Base-by-base conservation (phyloP, 2,797 vertebrate genomes). In the Squalus acanthias region DNA sequence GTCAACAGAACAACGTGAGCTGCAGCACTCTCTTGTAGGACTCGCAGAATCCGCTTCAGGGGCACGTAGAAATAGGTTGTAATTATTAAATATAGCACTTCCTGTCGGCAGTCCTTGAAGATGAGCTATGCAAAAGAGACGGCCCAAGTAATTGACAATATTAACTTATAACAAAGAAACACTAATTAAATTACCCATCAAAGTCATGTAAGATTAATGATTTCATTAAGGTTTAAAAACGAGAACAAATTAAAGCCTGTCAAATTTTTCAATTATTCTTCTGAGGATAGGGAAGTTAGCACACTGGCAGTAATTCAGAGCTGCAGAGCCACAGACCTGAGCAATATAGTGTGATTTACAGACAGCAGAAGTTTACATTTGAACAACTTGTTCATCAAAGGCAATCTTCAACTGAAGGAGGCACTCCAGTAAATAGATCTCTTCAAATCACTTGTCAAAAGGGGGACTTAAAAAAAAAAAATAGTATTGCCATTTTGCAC, bases 141-240 rank as follows among this genome's bases (percentile, higher is more conserved):
- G 7, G 91, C 95, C 96, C 88, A 65, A 96, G 97, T 97, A 97
- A 98, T 97, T 97, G 97, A 97, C 97, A 96, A 97, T 97, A 97
- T 97, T 98, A 98, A 97, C 97, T 97, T 97, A 97, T 98, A 98
- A 97, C 97, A 97, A 96, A 97, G 97, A 97, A 97, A 87, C 96
- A 96, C 97, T 98, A 98, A 98, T 98, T 98, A 97, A 98, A 97
- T 98, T 98, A 98, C 96, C 97, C 97, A 97, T 97, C 96, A 96
- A 96, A 97, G 97, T 96, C 97, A 97, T 97, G 96, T 0, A 96
- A 97, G 97, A 98, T 98, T 98, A 98, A 98, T 97, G 97, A 97
- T 97, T 95, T 97, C 97, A 57, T 97, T 96, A 5, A 88, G 96
- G 97, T 97, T 69, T 97, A 96, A 96, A 95, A 96, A 97, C 95